phyloP scores from a whole-genome alignment of 92 coral and sea anemone species.

The Phymanthus crucifer region DNA sequence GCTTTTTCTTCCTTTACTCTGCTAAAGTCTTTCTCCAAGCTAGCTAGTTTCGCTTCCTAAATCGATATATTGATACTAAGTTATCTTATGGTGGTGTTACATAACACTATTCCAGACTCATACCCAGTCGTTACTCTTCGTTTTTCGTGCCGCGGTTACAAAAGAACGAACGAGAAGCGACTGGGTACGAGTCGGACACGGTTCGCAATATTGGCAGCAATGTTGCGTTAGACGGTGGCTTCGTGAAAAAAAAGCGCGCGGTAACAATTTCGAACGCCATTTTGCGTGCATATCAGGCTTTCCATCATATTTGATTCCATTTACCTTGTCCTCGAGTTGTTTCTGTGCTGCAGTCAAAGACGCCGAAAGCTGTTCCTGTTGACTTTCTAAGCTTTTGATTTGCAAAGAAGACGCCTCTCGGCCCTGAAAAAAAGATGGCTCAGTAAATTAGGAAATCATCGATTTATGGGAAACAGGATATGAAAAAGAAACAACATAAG shows the following conservation, averaged over 20 bases:
- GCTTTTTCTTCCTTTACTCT: constrained; percentile 34
- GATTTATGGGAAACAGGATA: no score
- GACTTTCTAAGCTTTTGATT: constrained; percentile 60
- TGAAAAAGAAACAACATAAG: neutral
- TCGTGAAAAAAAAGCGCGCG: no score
- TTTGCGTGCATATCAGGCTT: no score
- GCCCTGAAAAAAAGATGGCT: constrained; percentile 7
- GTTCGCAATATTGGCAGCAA: no score
- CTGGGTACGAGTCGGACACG: no score
- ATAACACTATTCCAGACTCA: no score
- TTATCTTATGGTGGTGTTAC: no score
- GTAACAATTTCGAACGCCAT: no score
- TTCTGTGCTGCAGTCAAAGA: constrained; percentile 58
- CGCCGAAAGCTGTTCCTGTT: constrained; percentile 54
- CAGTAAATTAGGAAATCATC: neutral
- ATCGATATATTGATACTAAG: neutral
- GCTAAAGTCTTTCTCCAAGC: constrained; percentile 18
- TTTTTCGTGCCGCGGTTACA: no score
- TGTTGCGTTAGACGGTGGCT: no score
- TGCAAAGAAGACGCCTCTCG: constrained; percentile 18
- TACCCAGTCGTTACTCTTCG: no score
- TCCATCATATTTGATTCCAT: neutral
- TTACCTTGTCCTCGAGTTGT: constrained; percentile 71
- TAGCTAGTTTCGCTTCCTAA: constrained; percentile 22
- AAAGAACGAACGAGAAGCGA: no score